These are phyloP conservation scores for Rhincodon typus DNA, from an alignment of 2,797 vertebrate species.

Conservation along the genomic window DNA sequence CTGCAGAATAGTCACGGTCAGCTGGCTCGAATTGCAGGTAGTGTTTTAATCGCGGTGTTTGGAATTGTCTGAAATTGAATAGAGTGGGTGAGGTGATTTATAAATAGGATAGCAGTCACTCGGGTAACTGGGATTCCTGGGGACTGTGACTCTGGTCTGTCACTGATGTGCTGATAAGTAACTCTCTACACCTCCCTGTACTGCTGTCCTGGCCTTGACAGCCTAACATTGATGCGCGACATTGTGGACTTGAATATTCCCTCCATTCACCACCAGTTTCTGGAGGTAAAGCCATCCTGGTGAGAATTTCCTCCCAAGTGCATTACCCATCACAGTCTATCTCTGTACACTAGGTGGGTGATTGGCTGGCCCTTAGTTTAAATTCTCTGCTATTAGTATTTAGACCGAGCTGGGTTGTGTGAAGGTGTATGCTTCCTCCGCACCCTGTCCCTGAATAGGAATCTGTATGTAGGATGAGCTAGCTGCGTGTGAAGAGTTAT, in stretches of 20 bases:
- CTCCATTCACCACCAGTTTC: neutral
- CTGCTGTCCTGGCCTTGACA: no score
- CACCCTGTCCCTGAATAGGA: neutral
- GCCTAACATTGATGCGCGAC: neutral
- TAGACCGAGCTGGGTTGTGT: neutral
- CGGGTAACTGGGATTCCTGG: neutral
- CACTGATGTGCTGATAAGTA: neutral
- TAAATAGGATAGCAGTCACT: neutral
- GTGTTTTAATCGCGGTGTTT: neutral
- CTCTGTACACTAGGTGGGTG: neutral
- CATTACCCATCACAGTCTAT: neutral
- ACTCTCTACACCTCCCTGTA: no score
- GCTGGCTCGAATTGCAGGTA: neutral
- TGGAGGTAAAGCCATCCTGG: neutral
- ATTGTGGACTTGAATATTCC: neutral
- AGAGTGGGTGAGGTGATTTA: neutral
- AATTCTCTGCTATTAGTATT: neutral
- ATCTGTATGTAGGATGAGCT: neutral
- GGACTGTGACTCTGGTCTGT: neutral
- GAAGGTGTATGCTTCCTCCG: no score
- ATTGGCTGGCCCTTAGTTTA: neutral
- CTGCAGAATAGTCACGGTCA: neutral
- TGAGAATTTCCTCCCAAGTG: neutral
- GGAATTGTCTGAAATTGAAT: no score
- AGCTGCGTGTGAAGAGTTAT: neutral